Percentiles rank a stretch among this genome's conserved stretches.
Evolutionary conservation across 2,888 invertebrate species (phyloP).

Genomic region (Agonum fuliginosum): DNA sequence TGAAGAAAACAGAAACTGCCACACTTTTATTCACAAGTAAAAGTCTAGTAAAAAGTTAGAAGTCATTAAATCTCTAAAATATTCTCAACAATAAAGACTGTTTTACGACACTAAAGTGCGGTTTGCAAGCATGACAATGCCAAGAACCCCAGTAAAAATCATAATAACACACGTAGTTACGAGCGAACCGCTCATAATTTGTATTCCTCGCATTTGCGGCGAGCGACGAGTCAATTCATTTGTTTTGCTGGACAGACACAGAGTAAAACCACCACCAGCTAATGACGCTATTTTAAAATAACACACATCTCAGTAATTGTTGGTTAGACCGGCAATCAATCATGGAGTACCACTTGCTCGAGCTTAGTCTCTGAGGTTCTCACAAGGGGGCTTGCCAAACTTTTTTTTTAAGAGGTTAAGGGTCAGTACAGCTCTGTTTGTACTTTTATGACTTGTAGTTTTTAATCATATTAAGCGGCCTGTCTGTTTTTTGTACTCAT

Average conservation of each 20-base stretch:
- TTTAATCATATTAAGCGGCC: too few relatives aligned
- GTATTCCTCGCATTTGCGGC: slow-evolving; percentile 1
- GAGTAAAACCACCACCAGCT: slow-evolving; percentile 18
- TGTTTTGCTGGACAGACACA: slow-evolving; percentile 21
- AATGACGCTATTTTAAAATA: slow-evolving; percentile 39
- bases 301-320: slow-evolving; percentile 37
- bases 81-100: not conserved
- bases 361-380: too few relatives aligned
- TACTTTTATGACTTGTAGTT: too few relatives aligned
- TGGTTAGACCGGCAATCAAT: slow-evolving; percentile 15
- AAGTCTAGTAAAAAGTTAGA: too few relatives aligned
- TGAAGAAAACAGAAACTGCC: too few relatives aligned
- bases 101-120: too few relatives aligned
- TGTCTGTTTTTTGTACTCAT: too few relatives aligned
- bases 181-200: slow-evolving; percentile 11
- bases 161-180: slow-evolving; percentile 10
- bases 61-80: too few relatives aligned
- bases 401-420: too few relatives aligned
- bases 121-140: too few relatives aligned
- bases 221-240: slow-evolving; percentile 38
- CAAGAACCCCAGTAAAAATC: not conserved
- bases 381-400: too few relatives aligned
- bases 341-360: not conserved
- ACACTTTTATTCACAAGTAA: too few relatives aligned
- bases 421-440: not conserved